phyloP scores from a whole-genome alignment of 2,113 vertebrate genomes.

The Esox niger region DNA sequence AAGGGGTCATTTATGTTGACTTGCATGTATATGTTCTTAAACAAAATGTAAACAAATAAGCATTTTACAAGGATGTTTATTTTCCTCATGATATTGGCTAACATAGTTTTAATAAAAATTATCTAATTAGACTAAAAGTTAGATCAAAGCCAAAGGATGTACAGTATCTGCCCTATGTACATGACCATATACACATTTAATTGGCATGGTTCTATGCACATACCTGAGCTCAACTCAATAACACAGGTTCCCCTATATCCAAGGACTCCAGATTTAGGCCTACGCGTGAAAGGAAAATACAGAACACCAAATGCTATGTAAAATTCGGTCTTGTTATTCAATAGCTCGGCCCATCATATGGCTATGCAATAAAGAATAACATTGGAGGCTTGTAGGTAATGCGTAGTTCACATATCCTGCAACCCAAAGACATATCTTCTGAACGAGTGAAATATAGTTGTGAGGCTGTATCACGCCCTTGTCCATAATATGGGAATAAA shows the following conservation, averaged over 20 bases:
- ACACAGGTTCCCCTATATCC: slow-evolving; percentile 63
- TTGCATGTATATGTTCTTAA: slow-evolving; percentile 10
- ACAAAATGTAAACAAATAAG: slow-evolving; percentile 53
- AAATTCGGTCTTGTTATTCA: slow-evolving; percentile 48
- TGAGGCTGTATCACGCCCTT: slow-evolving; percentile 25
- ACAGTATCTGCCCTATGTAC: slow-evolving; percentile 62
- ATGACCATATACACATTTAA: slow-evolving; percentile 70
- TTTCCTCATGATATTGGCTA: slow-evolving; percentile 62
- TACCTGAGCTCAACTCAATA: slow-evolving; percentile 80
- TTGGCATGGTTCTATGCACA: slow-evolving; percentile 77
- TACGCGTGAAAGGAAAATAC: slow-evolving; percentile 56
- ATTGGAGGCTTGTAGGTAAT: slow-evolving; percentile 10
- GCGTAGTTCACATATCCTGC: slow-evolving; percentile 37
- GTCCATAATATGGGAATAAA: slow-evolving; percentile 22
- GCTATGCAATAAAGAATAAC: neutral
- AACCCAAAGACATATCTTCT: slow-evolving; percentile 36
- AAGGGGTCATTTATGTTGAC: neutral
- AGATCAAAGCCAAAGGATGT: slow-evolving; percentile 62
- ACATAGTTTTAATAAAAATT: slow-evolving; percentile 71
- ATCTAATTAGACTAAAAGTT: slow-evolving; percentile 67
- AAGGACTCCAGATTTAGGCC: slow-evolving; percentile 67
- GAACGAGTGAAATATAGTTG: slow-evolving; percentile 33
- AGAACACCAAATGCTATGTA: slow-evolving; percentile 41
- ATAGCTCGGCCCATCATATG: slow-evolving; percentile 37
- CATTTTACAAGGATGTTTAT: slow-evolving; percentile 69